A percentile compares a stretch with the other conserved stretches of the same genome.
Evolutionary conservation across 2,113 vertebrate genomes (phyloP).

Genomic region (Cathartes aura): DNA sequence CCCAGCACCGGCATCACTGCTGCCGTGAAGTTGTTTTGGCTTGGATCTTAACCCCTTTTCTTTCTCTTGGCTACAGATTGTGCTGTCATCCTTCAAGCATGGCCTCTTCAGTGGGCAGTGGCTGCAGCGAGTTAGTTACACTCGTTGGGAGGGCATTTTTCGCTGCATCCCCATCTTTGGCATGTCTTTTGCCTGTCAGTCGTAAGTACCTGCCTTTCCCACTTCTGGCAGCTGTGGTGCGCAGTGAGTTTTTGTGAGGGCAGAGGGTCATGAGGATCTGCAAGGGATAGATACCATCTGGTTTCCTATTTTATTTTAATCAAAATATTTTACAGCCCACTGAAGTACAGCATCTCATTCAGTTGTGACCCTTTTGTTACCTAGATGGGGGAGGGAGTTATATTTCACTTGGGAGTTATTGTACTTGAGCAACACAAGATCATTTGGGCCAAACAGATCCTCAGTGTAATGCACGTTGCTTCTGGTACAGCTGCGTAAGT

Average conservation of each 20-base stretch:
- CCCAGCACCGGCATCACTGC: background rate
- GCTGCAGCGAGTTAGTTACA: slow-evolving; percentile 85
- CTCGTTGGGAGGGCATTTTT: slow-evolving; percentile 95
- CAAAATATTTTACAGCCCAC: background rate
- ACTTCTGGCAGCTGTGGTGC: background rate
- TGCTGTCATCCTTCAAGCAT: slow-evolving; percentile 94
- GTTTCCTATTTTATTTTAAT: background rate
- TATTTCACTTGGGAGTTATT: background rate
- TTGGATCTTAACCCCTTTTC: slow-evolving; percentile 32
- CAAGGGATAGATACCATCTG: background rate
- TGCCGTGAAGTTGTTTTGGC: background rate
- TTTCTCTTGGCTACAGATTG: slow-evolving; percentile 82
- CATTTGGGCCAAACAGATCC: background rate
- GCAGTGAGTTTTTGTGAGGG: background rate
- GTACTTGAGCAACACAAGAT: background rate
- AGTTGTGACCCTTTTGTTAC: background rate
- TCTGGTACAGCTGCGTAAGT: background rate
- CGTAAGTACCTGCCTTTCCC: slow-evolving; percentile 85
- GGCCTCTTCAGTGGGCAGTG: slow-evolving; percentile 92
- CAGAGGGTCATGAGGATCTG: background rate
- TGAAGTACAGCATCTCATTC: background rate
- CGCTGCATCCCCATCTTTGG: slow-evolving; percentile 98
- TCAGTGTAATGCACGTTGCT: background rate
- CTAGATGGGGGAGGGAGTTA: background rate
- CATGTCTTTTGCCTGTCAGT: slow-evolving; percentile 99